Conservation (phyloP, 2,888 invertebrate species). For the Sisyra terminalis region DNA sequence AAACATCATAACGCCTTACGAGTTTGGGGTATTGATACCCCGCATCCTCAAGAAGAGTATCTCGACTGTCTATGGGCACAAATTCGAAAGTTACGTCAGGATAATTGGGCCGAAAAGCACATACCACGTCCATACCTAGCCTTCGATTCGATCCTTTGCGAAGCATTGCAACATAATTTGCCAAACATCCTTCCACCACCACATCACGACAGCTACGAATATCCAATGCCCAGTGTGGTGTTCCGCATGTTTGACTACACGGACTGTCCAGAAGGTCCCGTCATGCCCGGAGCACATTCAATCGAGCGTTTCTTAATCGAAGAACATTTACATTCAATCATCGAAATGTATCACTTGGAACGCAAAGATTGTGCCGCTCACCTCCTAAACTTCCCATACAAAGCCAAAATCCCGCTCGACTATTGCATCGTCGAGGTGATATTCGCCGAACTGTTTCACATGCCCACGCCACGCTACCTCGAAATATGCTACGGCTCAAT, state of each 20-base stretch:
- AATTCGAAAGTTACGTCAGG: slow-evolving; percentile 75
- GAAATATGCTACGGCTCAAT: slow-evolving; percentile 92
- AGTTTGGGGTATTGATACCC: slow-evolving; percentile 88
- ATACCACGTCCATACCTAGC: slow-evolving; percentile 90
- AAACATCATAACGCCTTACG: slow-evolving; percentile 84
- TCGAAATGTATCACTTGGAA: slow-evolving; percentile 74
- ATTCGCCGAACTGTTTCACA: slow-evolving; percentile 83
- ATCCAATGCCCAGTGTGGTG: slow-evolving; percentile 90
- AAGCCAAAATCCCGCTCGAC: slow-evolving; percentile 87
- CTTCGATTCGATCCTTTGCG: slow-evolving; percentile 88
- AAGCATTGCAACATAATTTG: slow-evolving; percentile 89
- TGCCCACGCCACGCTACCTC: slow-evolving; percentile 76
- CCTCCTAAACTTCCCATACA: slow-evolving; percentile 80
- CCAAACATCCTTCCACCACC: slow-evolving; percentile 84
- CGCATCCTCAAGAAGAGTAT: slow-evolving; percentile 94
- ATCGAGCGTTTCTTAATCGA: slow-evolving; percentile 96
- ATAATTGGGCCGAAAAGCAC: slow-evolving; percentile 95
- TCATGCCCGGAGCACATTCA: slow-evolving; percentile 89
- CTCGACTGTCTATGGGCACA: slow-evolving; percentile 95
- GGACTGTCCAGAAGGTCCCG: slow-evolving; percentile 87
- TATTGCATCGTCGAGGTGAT: slow-evolving; percentile 97
- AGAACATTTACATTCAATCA: slow-evolving; percentile 87
- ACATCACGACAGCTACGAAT: slow-evolving; percentile 75
- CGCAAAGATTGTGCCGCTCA: slow-evolving; percentile 92
- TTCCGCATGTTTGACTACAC: slow-evolving; percentile 98